Conservation (phyloP, 2,113 vertebrate species). For the Rhinolophus ferrumequinum region DNA sequence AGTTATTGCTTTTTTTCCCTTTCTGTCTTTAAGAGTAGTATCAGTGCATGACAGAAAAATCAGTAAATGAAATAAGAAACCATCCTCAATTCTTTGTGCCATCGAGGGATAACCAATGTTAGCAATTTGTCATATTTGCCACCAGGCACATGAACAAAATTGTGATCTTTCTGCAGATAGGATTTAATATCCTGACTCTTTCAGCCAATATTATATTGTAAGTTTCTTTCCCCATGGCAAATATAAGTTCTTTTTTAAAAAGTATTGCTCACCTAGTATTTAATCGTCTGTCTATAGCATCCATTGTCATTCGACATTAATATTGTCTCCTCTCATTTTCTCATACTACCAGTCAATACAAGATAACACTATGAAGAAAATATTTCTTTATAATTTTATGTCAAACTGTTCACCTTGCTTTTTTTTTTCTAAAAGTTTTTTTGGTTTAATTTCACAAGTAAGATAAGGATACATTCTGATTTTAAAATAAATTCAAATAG, state of each 20-base stretch:
- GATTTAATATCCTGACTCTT: background rate
- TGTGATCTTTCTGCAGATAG: background rate
- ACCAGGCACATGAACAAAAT: background rate
- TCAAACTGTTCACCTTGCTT: background rate
- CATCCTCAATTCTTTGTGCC: background rate
- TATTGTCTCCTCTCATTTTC: background rate
- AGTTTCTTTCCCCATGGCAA: background rate
- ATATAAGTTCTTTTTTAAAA: background rate
- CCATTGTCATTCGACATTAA: background rate
- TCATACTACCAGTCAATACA: background rate
- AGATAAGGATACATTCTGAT: background rate
- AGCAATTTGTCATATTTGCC: background rate
- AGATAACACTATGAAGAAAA: background rate
- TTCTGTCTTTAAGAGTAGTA: background rate
- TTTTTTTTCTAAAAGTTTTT: background rate
- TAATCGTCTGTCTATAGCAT: background rate
- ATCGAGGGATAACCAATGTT: background rate
- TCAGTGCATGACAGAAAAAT: background rate
- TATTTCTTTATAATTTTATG: background rate
- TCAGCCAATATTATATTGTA: background rate
- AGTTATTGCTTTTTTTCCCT: background rate
- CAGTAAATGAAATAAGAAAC: background rate
- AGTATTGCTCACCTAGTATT: background rate
- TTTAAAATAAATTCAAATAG: background rate
- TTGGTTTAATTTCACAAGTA: background rate